These are phyloP conservation scores for Dione juno DNA, from an alignment of 2,888 invertebrate species.

Conservation along the genomic window DNA sequence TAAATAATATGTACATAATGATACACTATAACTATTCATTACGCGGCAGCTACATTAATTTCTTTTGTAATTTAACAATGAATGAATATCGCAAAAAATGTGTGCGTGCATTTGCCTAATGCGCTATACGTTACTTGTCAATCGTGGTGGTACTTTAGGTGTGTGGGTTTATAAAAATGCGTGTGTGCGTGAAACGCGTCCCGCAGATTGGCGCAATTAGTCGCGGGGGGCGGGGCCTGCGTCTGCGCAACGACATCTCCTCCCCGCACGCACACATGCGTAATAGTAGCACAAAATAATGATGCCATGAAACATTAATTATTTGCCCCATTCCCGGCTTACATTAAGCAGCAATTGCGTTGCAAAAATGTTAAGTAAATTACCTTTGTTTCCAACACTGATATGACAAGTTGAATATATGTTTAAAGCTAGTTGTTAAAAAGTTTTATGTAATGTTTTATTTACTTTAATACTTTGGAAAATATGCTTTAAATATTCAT, in stretches of 20 bases:
- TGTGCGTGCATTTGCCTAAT: slow-evolving; percentile 61
- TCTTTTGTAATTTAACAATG: slow-evolving; percentile 49
- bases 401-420: slow-evolving; percentile 39
- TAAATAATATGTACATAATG: slow-evolving; percentile 43
- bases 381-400: slow-evolving; percentile 43
- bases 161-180: slow-evolving; percentile 55
- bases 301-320: slow-evolving; percentile 70
- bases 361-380: slow-evolving; percentile 52
- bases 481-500: no score
- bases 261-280: slow-evolving; percentile 59
- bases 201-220: slow-evolving; percentile 82
- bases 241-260: slow-evolving; percentile 78
- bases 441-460: slow-evolving; percentile 10
- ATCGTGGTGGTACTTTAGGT: slow-evolving; percentile 40
- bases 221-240: slow-evolving; percentile 74
- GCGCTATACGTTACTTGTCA: slow-evolving; percentile 54
- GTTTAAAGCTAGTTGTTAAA: slow-evolving; percentile 16
- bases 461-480: slow-evolving; percentile 2
- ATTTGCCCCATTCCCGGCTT: slow-evolving; percentile 58
- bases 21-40: slow-evolving; percentile 43
- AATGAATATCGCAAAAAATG: slow-evolving; percentile 48
- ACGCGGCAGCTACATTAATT: slow-evolving; percentile 45
- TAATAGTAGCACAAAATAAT: slow-evolving; percentile 59
- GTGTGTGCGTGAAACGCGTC: slow-evolving; percentile 68
- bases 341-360: slow-evolving; percentile 49